These are phyloP conservation scores for Pseudobourletiella spinata DNA, from an alignment of 1,140 invertebrate species.

Conservation along the genomic window DNA sequence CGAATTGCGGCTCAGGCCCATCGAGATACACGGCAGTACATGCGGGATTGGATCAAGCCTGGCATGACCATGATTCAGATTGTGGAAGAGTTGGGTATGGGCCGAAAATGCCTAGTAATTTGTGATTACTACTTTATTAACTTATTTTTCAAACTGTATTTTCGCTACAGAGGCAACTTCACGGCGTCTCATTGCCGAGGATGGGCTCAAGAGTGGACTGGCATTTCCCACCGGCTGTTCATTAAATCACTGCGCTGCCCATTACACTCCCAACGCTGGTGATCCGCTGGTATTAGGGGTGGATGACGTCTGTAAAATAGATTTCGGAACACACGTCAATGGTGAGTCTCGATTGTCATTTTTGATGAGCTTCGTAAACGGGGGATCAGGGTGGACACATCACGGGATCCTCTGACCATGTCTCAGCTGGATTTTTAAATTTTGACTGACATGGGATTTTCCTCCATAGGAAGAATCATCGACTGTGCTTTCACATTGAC, in stretches of 20 bases:
- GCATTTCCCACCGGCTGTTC: constrained; percentile 98
- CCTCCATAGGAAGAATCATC: constrained; percentile 70
- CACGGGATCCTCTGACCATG: neutral
- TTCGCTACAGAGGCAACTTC: neutral
- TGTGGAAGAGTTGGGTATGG: constrained; percentile 76
- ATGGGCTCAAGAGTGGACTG: constrained; percentile 84
- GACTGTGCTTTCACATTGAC: constrained; percentile 97
- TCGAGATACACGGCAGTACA: constrained; percentile 71
- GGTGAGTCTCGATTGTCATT: too few relatives aligned
- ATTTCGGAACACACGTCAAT: constrained; percentile 99
- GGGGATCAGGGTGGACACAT: neutral
- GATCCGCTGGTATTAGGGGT: constrained; percentile 88
- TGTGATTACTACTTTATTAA: neutral
- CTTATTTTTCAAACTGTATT: neutral
- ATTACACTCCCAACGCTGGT: constrained; percentile 98
- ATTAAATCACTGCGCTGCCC: constrained; percentile 96
- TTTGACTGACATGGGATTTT: too few relatives aligned
- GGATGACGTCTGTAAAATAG: constrained; percentile 98
- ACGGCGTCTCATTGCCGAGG: constrained; percentile 13
- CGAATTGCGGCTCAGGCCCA: constrained; percentile 94
- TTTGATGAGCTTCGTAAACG: too few relatives aligned
- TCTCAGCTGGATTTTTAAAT: neutral
- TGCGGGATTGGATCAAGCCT: constrained; percentile 85
- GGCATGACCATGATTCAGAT: constrained; percentile 99
- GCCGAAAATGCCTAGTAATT: too few relatives aligned